Evolutionary conservation across 2,113 vertebrate genomes (phyloP).

Genomic region (Empidonax traillii): DNA sequence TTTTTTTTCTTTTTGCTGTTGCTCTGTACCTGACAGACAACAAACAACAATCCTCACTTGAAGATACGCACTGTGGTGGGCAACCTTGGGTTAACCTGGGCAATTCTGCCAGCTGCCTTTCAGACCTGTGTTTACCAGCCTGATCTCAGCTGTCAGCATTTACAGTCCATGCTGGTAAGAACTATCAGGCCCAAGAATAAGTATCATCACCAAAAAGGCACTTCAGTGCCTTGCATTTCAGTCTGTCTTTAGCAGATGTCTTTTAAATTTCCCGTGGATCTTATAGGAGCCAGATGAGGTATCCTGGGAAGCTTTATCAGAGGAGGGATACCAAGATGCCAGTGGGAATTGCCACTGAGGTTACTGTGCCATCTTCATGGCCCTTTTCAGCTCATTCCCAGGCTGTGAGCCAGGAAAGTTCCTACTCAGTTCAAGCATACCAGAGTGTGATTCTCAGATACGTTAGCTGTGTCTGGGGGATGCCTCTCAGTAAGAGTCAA

Average conservation of each 20-base stretch:
- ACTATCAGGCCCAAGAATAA: not conserved
- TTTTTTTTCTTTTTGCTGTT: not conserved
- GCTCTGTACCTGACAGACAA: not conserved
- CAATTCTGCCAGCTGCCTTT: not conserved
- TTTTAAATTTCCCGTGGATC: not conserved
- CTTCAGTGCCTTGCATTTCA: not conserved
- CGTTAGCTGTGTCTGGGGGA: accelerated
- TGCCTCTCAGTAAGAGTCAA: accelerated
- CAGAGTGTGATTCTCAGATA: not conserved
- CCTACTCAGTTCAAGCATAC: not conserved
- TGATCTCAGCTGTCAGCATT: not conserved
- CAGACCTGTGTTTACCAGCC: not conserved
- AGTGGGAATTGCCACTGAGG: not conserved
- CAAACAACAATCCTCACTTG: not conserved
- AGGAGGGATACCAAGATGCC: not conserved
- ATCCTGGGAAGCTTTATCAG: not conserved
- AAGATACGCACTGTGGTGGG: not conserved
- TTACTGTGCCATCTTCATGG: not conserved
- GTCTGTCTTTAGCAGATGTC: not conserved
- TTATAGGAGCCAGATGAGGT: not conserved
- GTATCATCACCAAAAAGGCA: not conserved
- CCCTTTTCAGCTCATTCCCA: not conserved
- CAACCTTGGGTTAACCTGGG: not conserved
- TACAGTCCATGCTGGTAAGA: not conserved
- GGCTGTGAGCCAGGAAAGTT: not conserved